A percentile compares a stretch with the other conserved stretches of the same genome.
These are phyloP conservation scores for Rotaria socialis DNA, from an alignment of 2,888 invertebrate species.

Conservation along the genomic window DNA sequence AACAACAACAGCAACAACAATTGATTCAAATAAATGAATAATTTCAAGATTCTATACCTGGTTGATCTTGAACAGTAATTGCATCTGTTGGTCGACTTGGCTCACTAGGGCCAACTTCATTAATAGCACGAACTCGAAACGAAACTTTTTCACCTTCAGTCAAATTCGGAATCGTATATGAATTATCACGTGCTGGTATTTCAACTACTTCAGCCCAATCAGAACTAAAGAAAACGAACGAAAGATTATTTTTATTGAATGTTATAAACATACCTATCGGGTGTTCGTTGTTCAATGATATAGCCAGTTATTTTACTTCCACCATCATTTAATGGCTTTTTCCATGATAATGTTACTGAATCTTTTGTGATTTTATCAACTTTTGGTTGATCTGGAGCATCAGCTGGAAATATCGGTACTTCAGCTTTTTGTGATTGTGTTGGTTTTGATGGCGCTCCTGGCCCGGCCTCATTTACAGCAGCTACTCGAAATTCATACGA, in stretches of 20 bases:
- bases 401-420: constrained; percentile 54
- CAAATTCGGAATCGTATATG: constrained; percentile 75
- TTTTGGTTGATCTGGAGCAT: constrained; percentile 52
- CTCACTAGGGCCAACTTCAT: constrained; percentile 81
- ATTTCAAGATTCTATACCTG: constrained; percentile 50
- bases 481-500: constrained; percentile 59
- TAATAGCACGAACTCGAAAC: constrained; percentile 88
- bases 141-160: constrained; percentile 87
- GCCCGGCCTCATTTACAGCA: constrained; percentile 60
- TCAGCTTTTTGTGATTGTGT: constrained; percentile 63
- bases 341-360: constrained; percentile 69
- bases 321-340: constrained; percentile 58
- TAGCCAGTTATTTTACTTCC: constrained; percentile 58
- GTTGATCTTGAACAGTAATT: constrained; percentile 59
- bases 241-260: background rate
- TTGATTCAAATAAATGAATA: background rate
- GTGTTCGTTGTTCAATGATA: constrained; percentile 57
- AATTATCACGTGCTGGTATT: constrained; percentile 71
- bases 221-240: constrained; percentile 55
- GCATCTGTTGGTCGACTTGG: constrained; percentile 60
- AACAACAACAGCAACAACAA: background rate
- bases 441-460: constrained; percentile 87
- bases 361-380: constrained; percentile 67
- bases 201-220: constrained; percentile 63
- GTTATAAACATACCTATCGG: constrained; percentile 62